Evolutionary conservation across 2,113 vertebrate genomes (phyloP), one percentile per base, ranked within the genome.

Genomic region (Triplophysa dalaica): DNA sequence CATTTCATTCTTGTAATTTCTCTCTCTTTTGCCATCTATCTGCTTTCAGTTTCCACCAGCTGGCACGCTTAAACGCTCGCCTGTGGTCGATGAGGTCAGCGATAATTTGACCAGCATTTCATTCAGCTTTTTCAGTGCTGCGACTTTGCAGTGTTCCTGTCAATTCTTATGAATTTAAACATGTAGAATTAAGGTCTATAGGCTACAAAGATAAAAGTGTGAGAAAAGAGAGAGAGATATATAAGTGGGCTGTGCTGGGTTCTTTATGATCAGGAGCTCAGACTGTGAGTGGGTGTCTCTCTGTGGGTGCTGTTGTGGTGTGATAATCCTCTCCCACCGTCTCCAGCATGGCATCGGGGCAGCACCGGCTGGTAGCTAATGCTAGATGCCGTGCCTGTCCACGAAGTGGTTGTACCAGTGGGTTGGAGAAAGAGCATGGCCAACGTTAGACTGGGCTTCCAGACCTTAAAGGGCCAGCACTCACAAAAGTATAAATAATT

Each of bases 261-360:
- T 60, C 74, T 75, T 79, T 52, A 43, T 84, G 81, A 82, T 78
- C 67, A 33, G 14, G 11, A 83, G 82, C 81, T 88, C 85, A 85
- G 84, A 86, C 70, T 80, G 54, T 66, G 87, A 70, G 87, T 90
- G 85, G 90, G 89, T 78, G 86, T 85, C 72, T 50, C 75, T 82
- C 75, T 79, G 84, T 86, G 79, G 85, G 84, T 81, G 87, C 78
- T 43, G 33, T 68, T 73, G 65, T 80, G 70, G 76, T 80, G 83
- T 86, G 81, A 85, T 80, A 65, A 67, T 78, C 60, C 54, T 17
- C 60, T 80, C 52, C 62, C 58, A 69, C 41, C 8, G 22, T 50
- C 43, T 24, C 74, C 38, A 29, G 8, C 73, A 69, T 84, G 60
- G 45, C 75, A 72, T 21, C 77, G 76, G 80, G 80, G 82, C 22